These are phyloP conservation scores for Cisticola juncidis DNA, from an alignment of 2,113 vertebrate genomes.

Conservation along the genomic window DNA sequence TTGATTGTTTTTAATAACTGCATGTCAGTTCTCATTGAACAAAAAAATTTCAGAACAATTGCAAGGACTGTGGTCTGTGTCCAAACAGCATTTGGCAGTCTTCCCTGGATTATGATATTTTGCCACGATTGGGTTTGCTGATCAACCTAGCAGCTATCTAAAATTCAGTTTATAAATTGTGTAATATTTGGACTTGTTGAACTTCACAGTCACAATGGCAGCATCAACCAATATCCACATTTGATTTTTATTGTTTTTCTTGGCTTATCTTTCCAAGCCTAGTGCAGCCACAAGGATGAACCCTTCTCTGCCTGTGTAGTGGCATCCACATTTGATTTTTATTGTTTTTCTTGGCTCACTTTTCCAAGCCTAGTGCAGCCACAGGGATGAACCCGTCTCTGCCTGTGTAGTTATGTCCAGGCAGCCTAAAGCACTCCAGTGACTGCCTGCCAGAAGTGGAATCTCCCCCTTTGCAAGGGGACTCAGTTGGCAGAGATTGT, in stretches of 20 bases:
- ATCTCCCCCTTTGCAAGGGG: background rate
- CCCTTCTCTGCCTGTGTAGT: background rate
- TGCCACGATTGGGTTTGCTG: constrained; percentile 1
- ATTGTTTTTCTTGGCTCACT: background rate
- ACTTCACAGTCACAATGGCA: background rate
- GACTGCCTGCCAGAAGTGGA: background rate
- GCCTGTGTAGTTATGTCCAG: background rate
- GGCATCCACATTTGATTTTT: background rate
- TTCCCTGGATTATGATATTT: background rate
- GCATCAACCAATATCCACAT: background rate
- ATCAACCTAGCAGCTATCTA: background rate
- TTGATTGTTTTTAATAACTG: constrained; percentile 25
- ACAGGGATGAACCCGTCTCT: background rate
- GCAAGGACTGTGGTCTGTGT: background rate
- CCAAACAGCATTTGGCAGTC: constrained; percentile 14
- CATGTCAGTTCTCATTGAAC: constrained; percentile 28
- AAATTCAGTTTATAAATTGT: constrained; percentile 3
- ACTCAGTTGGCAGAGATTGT: background rate
- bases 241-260: background rate
- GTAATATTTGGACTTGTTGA: background rate
- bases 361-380: background rate
- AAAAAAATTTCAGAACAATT: constrained; percentile 15
- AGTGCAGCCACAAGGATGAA: background rate
- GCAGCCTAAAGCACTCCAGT: background rate
- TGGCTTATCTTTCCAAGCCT: background rate